Base-by-base conservation (phyloP, 2,113 vertebrate genomes). In the Sterna hirundo region DNA sequence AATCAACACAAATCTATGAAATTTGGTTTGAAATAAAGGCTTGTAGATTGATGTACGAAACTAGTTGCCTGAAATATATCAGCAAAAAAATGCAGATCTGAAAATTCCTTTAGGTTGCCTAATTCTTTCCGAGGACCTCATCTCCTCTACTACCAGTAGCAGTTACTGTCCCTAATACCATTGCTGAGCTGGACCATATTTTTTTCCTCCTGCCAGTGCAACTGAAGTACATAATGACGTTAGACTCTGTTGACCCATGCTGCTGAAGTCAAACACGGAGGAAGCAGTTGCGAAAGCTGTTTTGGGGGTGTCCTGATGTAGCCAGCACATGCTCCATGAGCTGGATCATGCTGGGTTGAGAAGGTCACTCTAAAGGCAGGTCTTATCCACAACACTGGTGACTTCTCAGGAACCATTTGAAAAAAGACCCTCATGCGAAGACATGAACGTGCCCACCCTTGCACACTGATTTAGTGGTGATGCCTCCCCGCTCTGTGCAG, bases 1-100 rank as follows among this genome's bases (percentile, higher is more conserved):
- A 84, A 96, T 82, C 38, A 52, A 82, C 60, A 91, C 6, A 89
- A 65, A 79, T 74, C 81, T 87, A 15, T 83, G 52, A 52, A 89
- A 72, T 42, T 42, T 42, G 42, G 42, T 42, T 42, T 42, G 42
- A 79, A 58, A 60, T 52, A 83, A 75, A 89, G n/a, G 38, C 38
- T 75, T 71, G 47, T 36, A 71, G 57, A 71, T 57, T 64, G 86
- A 60, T 29, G 8, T 46, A n/a, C 27, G 44, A 66, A 89, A 65
- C 15, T 46, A 44, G 13, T 42, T 83, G 36, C 32, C 49, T 77
- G n/a, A 54, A 95, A 78, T 71, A 40, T 11, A 32, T 44, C 18
- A 65, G 6, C 9, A 38, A 68, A 80, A 66, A 81, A 30, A 22
- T 7, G 5, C 58, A 78, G 38, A 72, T 89, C 15, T 88, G 40